Base-by-base conservation (phyloP, 1,140 invertebrate species). In the Intoshia linei region DNA sequence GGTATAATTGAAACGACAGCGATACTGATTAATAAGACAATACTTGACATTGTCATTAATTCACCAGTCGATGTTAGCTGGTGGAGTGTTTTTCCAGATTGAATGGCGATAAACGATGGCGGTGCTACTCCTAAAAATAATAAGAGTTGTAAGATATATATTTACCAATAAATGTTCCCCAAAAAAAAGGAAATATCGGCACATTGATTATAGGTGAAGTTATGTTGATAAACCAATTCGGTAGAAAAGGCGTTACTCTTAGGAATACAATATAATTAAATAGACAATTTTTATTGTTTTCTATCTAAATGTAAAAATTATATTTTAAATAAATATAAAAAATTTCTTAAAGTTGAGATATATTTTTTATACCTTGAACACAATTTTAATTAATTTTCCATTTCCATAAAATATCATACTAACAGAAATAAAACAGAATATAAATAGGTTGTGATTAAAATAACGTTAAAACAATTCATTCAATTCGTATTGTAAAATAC, bases 201-300 rank as follows among this genome's bases (percentile, higher is more conserved):
- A 98, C 83, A 47, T 79, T 78, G 41, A 98, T 73, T 13, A 98
- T 72, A 21, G 90, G 90, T 41, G 84, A 76, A 3, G 74, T 70
- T 44, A 98, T 67, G 61, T 98, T 98, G 45, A 98, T 98, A 57
- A 95, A 93, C 90, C 90, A 98, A 59, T 98, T 98, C 4, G 90
- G 90, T 38, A 98, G 59, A 45, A 98, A 72, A 34, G 90, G 90
- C 13, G 90, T 95, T 40, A 95, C 74, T 43, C 90, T 67, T 29
- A 95, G 63, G 57, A 95, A 95, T 48, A 98, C 66, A 43, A 98
- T 83, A 51, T 95, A 95, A 59, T 81, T 83, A 11, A 93, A 66
- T 37, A 95, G 59, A 56, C 90, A 71, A 40, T 76, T 68, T 43
- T 67, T 64, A 48, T 95, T 79, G 45, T 72, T 74, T 23, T 69